Evolutionary conservation across 2,888 invertebrate genomes (phyloP), one percentile per base, ranked within the genome.

Genomic region (Abrostola triplasia): DNA sequence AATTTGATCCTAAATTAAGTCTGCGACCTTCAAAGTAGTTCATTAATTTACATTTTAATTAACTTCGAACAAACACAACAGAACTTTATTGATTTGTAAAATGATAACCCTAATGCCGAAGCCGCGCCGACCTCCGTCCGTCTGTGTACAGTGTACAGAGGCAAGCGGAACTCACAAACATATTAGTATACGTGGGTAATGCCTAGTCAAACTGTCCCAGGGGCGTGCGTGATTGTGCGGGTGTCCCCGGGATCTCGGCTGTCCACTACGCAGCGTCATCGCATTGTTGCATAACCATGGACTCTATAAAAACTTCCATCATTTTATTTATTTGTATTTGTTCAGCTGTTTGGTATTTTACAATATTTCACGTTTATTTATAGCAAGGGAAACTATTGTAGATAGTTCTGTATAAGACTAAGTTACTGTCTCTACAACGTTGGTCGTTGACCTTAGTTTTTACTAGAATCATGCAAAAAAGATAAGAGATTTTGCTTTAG

Each of bases 141-240:
- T 59, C 58, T 86, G 80, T 91, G 87, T 86, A 87, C 84, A 87
- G 74, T 38, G 47, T 42, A 48, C 49, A 12, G 24, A 86, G 70
- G 70, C 74, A 73, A 76, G 73, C 68, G 59, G 79, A 82, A 73
- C 81, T 79, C 81, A 82, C 89, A 92, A 93, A 91, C 91, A 93
- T 90, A 92, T 93, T 92, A 92, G 92, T 89, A 90, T 86, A 89
- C 88, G 87, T 83, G 83, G 71, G 85, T 92, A 93, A 93, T 84
- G 84, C 92, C 86, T 90, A 81, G 83, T 82, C 91, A 93, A 92
- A 91, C 92, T 85, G 83, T 82, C 71, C 84, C 86, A 77, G 79
- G 82, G 84, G 73, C 85, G 93, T 88, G 90, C 94, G 94, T 93
- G 94, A 86, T 87, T 82, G 83, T 73, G 76, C 80, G 80, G 81